A percentile compares a stretch with the other conserved stretches of the same genome.
Conservation (phyloP, 2,888 invertebrate genomes). For the Microplitis deprimator region DNA sequence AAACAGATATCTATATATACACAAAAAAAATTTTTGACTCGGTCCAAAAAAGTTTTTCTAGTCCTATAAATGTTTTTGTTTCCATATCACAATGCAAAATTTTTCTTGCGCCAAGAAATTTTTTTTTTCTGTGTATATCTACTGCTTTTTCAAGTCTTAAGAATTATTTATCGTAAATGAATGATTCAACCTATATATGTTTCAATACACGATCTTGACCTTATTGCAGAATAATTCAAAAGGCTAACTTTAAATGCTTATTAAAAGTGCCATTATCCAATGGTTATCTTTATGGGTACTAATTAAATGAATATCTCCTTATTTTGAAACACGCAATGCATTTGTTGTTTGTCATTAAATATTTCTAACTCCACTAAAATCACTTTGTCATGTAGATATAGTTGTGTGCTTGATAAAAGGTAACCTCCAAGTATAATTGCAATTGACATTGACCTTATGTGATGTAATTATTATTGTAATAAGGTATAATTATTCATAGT, state of each 20-base stretch:
- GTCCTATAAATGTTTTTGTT: too few species aligned
- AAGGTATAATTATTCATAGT: neutral
- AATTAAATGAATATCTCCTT: conserved; percentile 16
- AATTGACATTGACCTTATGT: conserved; percentile 10
- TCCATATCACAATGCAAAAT: too few species aligned
- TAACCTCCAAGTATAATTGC: conserved; percentile 9
- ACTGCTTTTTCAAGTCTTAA: neutral
- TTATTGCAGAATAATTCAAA: conserved; percentile 4
- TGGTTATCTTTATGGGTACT: conserved; percentile 10
- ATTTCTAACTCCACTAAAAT: conserved; percentile 8
- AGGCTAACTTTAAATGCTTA: neutral
- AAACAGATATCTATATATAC: too few species aligned
- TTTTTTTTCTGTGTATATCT: neutral
- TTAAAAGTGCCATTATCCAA: conserved; percentile 16
- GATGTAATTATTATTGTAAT: conserved; percentile 8
- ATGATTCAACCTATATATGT: neutral
- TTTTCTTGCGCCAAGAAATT: too few species aligned
- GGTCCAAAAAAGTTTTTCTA: too few species aligned
- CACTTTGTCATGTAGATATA: conserved; percentile 15
- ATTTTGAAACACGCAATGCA: conserved; percentile 9
- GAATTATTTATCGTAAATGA: neutral
- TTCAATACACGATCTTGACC: neutral
- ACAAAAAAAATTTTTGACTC: too few species aligned
- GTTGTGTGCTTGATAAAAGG: neutral
- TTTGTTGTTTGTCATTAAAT: conserved; percentile 15